Evolutionary conservation across 2,113 vertebrate genomes (phyloP).

Genomic region (Bubo blakistoni): DNA sequence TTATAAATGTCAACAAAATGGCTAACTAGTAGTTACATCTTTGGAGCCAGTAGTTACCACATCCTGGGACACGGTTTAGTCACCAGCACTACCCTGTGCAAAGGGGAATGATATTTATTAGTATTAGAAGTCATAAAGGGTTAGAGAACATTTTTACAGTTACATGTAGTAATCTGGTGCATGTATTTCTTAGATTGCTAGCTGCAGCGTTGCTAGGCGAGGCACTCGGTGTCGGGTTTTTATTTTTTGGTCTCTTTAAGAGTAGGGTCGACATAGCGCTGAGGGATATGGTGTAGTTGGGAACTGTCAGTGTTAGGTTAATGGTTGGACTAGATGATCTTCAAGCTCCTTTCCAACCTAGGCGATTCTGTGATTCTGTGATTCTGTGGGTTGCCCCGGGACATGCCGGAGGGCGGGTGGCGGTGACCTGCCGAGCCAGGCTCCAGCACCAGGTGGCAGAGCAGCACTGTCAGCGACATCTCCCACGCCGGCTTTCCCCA

Average conservation of each 20-base stretch:
- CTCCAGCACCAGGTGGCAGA: conserved; percentile 40
- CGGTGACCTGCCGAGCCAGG: neutral
- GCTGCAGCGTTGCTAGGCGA: fast-evolving
- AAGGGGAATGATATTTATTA: neutral
- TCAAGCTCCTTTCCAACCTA: no score
- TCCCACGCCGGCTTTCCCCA: neutral
- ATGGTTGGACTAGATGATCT: no score
- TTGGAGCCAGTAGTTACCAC: neutral
- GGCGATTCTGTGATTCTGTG: no score
- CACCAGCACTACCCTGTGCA: neutral
- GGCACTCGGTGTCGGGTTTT: no score
- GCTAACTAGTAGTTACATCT: neutral
- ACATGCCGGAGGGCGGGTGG: neutral
- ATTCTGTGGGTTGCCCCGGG: no score
- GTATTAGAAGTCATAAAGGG: neutral
- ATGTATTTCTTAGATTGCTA: fast-evolving
- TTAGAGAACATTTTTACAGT: neutral
- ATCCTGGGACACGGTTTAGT: neutral
- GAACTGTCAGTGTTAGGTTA: no score
- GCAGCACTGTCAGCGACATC: neutral
- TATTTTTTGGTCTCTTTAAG: no score
- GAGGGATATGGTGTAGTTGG: no score
- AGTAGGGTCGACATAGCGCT: no score
- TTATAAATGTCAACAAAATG: neutral
- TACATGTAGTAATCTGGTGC: fast-evolving